These are phyloP conservation scores for Drosophila kohkoa DNA, from an alignment of 1,140 invertebrate species.

Conservation along the genomic window DNA sequence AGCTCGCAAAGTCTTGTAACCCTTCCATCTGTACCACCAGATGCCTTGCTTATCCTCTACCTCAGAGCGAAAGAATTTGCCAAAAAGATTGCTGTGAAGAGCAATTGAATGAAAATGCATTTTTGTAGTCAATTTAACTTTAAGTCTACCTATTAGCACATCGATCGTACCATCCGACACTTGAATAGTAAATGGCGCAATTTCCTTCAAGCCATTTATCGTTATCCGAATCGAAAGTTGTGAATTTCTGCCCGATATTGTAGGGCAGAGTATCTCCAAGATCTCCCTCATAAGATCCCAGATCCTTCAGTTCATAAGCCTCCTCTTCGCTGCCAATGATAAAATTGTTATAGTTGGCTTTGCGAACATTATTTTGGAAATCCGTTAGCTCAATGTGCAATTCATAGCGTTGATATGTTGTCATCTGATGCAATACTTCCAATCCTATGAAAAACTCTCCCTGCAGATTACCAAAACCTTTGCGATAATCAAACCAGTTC, in stretches of 20 bases:
- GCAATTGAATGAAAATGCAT: too few relatives aligned
- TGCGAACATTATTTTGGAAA: conserved; percentile 85
- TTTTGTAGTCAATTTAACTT: not conserved
- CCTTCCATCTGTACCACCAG: conserved; percentile 37
- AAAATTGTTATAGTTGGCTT: conserved; percentile 88
- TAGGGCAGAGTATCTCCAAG: conserved; percentile 88
- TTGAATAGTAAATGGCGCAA: conserved; percentile 87
- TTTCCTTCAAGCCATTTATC: conserved; percentile 87
- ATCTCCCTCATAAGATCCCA: conserved; percentile 88
- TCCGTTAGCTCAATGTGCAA: conserved; percentile 88
- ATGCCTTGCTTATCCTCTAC: not conserved
- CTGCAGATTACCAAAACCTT: conserved; percentile 22
- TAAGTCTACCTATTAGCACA: too few relatives aligned
- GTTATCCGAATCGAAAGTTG: conserved; percentile 89
- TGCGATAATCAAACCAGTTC: conserved; percentile 22
- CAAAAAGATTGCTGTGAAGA: conserved; percentile 35
- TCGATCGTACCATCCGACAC: conserved; percentile 87
- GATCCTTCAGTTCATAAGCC: conserved; percentile 87
- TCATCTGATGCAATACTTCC: conserved; percentile 25
- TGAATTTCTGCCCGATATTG: conserved; percentile 89
- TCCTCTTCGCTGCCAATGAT: conserved; percentile 87
- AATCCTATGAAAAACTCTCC: conserved; percentile 38
- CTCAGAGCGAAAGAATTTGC: not conserved
- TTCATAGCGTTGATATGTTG: conserved; percentile 19
- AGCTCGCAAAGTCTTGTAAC: not conserved